phyloP scores from a whole-genome alignment of 2,888 invertebrate genomes.

The Athalia circularis region DNA sequence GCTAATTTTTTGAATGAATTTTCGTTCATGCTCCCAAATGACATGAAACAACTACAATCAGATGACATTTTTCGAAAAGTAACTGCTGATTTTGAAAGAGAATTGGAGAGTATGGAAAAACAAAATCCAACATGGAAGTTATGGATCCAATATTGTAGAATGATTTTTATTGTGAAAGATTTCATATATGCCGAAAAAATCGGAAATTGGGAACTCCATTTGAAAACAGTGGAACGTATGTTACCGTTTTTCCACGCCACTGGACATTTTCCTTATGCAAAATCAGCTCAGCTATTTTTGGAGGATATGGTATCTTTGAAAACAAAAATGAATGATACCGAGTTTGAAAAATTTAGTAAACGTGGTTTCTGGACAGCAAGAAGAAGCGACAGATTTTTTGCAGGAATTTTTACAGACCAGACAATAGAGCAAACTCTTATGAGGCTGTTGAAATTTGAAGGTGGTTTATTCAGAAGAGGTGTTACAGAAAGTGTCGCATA shows the following conservation, averaged over 20 bases:
- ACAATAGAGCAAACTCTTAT: slow-evolving; percentile 56
- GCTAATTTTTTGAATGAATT: not conserved
- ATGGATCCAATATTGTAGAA: slow-evolving; percentile 12
- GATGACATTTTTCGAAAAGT: slow-evolving; percentile 16
- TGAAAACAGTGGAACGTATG: slow-evolving; percentile 47
- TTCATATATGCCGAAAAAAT: slow-evolving; percentile 50
- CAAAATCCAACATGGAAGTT: not conserved
- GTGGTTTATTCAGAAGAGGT: slow-evolving; percentile 36
- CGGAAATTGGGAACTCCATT: slow-evolving; percentile 50
- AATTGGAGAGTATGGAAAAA: not conserved
- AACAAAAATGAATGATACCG: slow-evolving; percentile 9
- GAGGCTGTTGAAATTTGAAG: slow-evolving; percentile 52
- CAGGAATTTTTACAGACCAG: slow-evolving; percentile 53
- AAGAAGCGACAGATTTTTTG: slow-evolving; percentile 53
- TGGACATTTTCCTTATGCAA: slow-evolving; percentile 57
- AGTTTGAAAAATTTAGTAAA: not conserved
- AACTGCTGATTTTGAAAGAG: not conserved
- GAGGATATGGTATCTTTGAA: slow-evolving; percentile 51
- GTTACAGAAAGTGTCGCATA: slow-evolving; percentile 21
- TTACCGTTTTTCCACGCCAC: slow-evolving; percentile 49
- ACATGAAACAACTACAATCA: too few relatives aligned
- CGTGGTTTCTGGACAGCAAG: slow-evolving; percentile 48
- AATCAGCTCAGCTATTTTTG: slow-evolving; percentile 53
- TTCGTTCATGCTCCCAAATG: not conserved
- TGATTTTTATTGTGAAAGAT: slow-evolving; percentile 12